phyloP scores from a whole-genome alignment of 2,113 vertebrate genomes.

The Uria lomvia region DNA sequence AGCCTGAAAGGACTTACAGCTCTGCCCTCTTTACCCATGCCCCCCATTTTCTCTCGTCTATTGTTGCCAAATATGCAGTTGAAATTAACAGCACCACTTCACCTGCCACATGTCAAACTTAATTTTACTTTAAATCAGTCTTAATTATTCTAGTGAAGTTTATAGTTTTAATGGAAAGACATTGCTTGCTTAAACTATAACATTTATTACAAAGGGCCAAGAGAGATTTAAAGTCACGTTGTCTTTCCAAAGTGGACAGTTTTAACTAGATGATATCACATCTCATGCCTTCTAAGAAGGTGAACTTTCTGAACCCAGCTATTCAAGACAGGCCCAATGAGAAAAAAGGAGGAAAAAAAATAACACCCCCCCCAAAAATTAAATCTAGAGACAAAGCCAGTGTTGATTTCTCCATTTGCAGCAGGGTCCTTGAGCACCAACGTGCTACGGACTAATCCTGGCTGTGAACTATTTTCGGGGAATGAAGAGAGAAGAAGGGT shows the following conservation, averaged over 20 bases:
- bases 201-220: slow-evolving; percentile 48
- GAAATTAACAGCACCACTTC: slow-evolving; percentile 33
- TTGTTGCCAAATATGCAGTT: slow-evolving; percentile 34
- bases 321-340: neutral
- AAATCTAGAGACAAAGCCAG: neutral
- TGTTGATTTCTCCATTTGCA: neutral
- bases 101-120: slow-evolving; percentile 62
- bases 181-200: slow-evolving; percentile 50
- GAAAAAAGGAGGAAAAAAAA: rapidly evolving
- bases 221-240: slow-evolving; percentile 62
- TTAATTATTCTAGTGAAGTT: slow-evolving; percentile 66
- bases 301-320: neutral
- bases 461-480: rapidly evolving
- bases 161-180: slow-evolving; percentile 71
- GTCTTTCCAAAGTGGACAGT: neutral
- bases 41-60: neutral
- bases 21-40: neutral
- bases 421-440: neutral
- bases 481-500: neutral
- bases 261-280: slow-evolving; percentile 20
- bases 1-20: slow-evolving; percentile 1
- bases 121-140: slow-evolving; percentile 71
- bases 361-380: neutral
- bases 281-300: neutral
- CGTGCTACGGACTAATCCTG: neutral